A percentile compares a stretch with the other conserved stretches of the same genome.
Conservation (phyloP, 2,888 invertebrate genomes). For the Cotesia congregata region DNA sequence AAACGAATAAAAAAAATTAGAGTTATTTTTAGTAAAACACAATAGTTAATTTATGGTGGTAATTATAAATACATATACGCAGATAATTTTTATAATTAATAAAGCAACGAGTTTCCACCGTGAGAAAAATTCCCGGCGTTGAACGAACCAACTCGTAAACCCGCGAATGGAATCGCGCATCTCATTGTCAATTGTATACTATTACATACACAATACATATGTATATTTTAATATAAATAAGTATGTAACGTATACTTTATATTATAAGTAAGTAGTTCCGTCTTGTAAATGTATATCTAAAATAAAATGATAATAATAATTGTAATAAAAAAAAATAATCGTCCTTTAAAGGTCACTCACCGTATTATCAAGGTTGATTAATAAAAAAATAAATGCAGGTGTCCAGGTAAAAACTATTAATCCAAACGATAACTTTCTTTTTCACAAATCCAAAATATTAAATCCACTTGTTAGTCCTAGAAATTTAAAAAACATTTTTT, state of each 20-base stretch:
- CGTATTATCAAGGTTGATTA: slow-evolving; percentile 27
- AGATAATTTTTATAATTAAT: slow-evolving; percentile 50
- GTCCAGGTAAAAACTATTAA: slow-evolving; percentile 7
- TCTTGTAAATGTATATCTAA: neutral
- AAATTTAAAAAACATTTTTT: neutral
- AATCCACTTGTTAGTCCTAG: neutral
- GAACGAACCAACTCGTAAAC: slow-evolving; percentile 43
- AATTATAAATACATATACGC: slow-evolving; percentile 39
- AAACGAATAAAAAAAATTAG: neutral
- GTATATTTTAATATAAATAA: slow-evolving; percentile 15
- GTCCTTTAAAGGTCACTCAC: slow-evolving; percentile 28
- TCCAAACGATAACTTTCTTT: slow-evolving; percentile 11
- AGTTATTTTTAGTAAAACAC: neutral
- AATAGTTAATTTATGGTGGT: slow-evolving; percentile 20
- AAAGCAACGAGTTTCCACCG: slow-evolving; percentile 58
- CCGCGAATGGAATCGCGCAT: slow-evolving; percentile 31
- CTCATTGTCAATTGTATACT: slow-evolving; percentile 12
- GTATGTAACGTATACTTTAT: neutral
- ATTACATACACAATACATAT: neutral
- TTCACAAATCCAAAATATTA: neutral
- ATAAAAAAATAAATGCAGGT: neutral
- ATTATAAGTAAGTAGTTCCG: neutral
- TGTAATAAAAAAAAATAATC: neutral
- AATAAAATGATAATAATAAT: neutral
- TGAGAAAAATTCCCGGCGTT: slow-evolving; percentile 56